These are phyloP conservation scores for Scolopax mira DNA, from an alignment of 2,113 vertebrate genomes.

Conservation along the genomic window DNA sequence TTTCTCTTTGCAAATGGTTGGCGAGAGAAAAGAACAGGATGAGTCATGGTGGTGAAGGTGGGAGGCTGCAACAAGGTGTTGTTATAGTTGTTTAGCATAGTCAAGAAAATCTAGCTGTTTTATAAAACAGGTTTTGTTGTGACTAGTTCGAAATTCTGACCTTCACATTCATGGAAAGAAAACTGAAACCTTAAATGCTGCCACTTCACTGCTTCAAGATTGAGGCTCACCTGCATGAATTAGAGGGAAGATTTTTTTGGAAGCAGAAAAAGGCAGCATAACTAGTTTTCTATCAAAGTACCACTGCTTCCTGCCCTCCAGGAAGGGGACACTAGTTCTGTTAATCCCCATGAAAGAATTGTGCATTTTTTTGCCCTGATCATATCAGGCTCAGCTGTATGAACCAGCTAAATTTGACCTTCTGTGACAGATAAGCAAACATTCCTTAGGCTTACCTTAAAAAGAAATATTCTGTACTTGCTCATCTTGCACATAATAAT, in stretches of 20 bases:
- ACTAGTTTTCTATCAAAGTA: neutral
- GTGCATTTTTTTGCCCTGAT: neutral
- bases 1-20: neutral
- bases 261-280: neutral
- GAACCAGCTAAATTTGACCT: neutral
- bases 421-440: neutral
- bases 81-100: neutral
- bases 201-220: no score
- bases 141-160: neutral
- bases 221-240: neutral
- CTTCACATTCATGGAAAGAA: neutral
- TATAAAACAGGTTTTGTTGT: neutral
- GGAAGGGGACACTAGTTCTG: neutral
- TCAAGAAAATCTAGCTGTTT: neutral
- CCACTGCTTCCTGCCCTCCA: neutral
- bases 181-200: no score
- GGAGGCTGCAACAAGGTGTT: neutral
- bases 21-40: rapidly evolving
- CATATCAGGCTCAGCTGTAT: neutral
- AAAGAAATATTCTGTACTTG: neutral
- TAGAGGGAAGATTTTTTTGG: neutral
- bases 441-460: neutral
- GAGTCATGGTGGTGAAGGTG: no score
- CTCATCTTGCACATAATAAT: neutral
- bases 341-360: neutral